A percentile compares a stretch with the other conserved stretches of the same genome.
These are phyloP conservation scores for Myotis vivesi DNA, from an alignment of 2,797 vertebrate genomes.

Conservation along the genomic window DNA sequence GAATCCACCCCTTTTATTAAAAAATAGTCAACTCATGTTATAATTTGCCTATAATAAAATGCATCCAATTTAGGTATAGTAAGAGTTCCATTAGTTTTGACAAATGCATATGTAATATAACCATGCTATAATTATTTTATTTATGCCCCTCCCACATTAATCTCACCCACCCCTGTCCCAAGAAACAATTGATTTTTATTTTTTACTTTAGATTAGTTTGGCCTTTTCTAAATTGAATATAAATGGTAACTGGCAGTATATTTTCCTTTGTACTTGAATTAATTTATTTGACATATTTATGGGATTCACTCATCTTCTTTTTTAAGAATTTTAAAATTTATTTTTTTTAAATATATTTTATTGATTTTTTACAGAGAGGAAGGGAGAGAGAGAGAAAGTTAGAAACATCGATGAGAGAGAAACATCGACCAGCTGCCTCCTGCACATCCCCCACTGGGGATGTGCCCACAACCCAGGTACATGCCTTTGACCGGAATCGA, in stretches of 20 bases:
- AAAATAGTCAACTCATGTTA: not conserved
- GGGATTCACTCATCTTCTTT: not conserved
- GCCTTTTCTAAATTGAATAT: not conserved
- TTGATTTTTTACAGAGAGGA: too few species aligned
- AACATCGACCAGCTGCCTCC: too few species aligned
- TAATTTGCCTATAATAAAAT: constrained; percentile 2
- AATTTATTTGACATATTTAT: not conserved
- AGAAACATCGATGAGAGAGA: too few species aligned
- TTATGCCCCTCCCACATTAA: not conserved
- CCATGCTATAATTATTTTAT: not conserved
- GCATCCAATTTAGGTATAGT: not conserved
- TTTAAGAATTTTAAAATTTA: not conserved
- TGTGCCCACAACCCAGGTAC: too few species aligned
- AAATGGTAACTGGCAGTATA: not conserved
- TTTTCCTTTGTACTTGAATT: not conserved
- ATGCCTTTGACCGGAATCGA: too few species aligned
- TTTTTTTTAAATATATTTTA: too few species aligned
- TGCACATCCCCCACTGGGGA: too few species aligned
- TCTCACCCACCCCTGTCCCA: not conserved
- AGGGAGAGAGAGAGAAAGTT: too few species aligned
- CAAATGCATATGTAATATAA: not conserved
- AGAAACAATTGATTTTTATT: not conserved
- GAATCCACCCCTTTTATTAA: not conserved
- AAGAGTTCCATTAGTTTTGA: not conserved
- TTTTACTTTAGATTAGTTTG: not conserved